A percentile compares a stretch with the other conserved stretches of the same genome.
Evolutionary conservation across 2,797 vertebrate genomes (phyloP).

Genomic region (Phaenicophaeus curvirostris): DNA sequence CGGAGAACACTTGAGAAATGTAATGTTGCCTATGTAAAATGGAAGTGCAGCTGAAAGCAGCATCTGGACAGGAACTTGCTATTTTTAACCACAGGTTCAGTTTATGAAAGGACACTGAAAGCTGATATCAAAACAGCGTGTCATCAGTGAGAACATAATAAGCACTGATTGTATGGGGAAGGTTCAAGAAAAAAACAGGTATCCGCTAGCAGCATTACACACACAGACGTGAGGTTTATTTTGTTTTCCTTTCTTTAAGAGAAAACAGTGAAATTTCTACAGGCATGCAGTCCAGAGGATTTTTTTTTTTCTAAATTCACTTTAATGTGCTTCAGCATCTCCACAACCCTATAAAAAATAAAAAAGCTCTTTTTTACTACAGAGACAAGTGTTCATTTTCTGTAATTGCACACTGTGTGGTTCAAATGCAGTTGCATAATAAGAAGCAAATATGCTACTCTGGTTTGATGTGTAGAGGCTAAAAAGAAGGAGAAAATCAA

Average conservation of each 20-base stretch:
- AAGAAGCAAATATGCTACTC: not conserved
- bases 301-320: not conserved
- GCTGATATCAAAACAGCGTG: not conserved
- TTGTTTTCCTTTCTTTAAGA: not conserved
- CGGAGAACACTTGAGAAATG: not conserved
- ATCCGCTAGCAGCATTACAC: not conserved
- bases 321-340: not conserved
- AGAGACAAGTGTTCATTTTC: conserved; percentile 12
- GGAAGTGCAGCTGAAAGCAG: not conserved
- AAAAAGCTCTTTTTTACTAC: not conserved
- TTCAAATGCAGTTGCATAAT: not conserved
- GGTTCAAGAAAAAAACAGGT: not conserved
- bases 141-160: not conserved
- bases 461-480: not conserved
- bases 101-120: conserved; percentile 15
- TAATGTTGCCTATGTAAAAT: not conserved
- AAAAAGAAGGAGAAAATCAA: not conserved
- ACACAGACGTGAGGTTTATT: not conserved
- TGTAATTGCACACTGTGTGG: not conserved
- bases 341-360: not conserved
- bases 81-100: not conserved
- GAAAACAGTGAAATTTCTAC: not conserved
- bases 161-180: not conserved
- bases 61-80: not conserved
- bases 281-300: not conserved